phyloP scores from a whole-genome alignment of 2,113 vertebrate species.

The Lutjanus erythropterus region DNA sequence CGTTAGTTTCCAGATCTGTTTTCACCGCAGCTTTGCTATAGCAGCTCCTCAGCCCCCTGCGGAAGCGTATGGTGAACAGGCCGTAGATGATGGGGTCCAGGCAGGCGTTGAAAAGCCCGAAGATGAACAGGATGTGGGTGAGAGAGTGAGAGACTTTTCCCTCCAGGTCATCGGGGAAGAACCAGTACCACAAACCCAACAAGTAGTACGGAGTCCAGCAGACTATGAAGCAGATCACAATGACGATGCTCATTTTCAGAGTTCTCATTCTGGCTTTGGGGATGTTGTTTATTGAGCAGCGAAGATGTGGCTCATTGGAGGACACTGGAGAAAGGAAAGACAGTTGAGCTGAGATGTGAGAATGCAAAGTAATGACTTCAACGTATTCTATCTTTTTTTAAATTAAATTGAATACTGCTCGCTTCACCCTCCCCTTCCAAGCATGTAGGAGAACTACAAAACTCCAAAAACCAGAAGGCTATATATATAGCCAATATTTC shows the following conservation, averaged over 20 bases:
- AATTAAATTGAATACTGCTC: too few species aligned
- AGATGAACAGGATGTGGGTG: conserved; percentile 88
- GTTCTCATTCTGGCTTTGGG: conserved; percentile 87
- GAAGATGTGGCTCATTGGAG: conserved; percentile 76
- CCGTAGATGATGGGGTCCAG: conserved; percentile 86
- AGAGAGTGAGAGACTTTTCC: conserved; percentile 83
- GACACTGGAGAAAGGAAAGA: conserved; percentile 57
- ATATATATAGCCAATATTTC: too few species aligned
- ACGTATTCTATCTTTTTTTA: background rate
- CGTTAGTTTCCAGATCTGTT: conserved; percentile 21
- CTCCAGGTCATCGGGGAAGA: conserved; percentile 85
- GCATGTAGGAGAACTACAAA: too few species aligned
- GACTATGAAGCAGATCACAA: conserved; percentile 86
- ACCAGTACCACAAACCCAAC: conserved; percentile 89
- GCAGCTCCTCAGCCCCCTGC: conserved; percentile 44
- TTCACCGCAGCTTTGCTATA: background rate
- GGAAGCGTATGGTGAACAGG: conserved; percentile 83
- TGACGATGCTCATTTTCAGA: conserved; percentile 88
- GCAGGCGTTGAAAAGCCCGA: conserved; percentile 86
- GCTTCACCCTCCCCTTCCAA: too few species aligned
- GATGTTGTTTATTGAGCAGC: conserved; percentile 87
- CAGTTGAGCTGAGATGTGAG: background rate
- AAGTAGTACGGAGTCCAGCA: conserved; percentile 90
- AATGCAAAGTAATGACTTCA: background rate
- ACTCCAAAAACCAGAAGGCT: too few species aligned